Conservation (phyloP, 2,113 vertebrate species). For the Saccopteryx leptura region DNA sequence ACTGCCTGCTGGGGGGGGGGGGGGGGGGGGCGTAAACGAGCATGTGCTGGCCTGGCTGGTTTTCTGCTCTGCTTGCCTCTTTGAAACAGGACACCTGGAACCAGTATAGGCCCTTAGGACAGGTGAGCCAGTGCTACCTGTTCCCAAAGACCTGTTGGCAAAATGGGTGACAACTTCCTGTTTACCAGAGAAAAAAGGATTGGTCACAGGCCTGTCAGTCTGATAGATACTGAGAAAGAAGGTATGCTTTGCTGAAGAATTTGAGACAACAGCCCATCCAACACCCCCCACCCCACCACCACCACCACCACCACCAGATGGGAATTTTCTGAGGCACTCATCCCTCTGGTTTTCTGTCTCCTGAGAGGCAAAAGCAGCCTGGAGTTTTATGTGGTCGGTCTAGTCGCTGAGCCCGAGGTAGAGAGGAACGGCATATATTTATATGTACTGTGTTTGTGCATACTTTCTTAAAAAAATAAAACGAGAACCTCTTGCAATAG, state of each 20-base stretch:
- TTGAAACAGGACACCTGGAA: slow-evolving; percentile 52
- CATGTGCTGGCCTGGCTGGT: neutral
- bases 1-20: neutral
- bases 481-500: slow-evolving; percentile 68
- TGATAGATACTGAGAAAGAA: neutral
- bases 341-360: neutral
- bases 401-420: neutral
- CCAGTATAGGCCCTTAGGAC: neutral
- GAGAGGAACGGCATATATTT: neutral
- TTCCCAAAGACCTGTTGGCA: slow-evolving; percentile 73
- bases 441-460: neutral
- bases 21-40: neutral
- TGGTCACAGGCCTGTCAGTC: neutral
- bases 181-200: slow-evolving; percentile 58
- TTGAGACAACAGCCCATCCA: neutral
- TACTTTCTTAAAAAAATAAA: slow-evolving; percentile 63
- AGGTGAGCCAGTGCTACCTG: neutral
- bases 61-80: slow-evolving; percentile 20
- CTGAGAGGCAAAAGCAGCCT: neutral
- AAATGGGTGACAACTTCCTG: slow-evolving; percentile 84
- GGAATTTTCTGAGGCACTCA: neutral
- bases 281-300: neutral
- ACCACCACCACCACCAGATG: too few species aligned
- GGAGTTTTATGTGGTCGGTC: neutral
- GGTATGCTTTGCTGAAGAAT: neutral